Conservation (phyloP, 2,113 vertebrate species). For the Bombycilla garrulus region DNA sequence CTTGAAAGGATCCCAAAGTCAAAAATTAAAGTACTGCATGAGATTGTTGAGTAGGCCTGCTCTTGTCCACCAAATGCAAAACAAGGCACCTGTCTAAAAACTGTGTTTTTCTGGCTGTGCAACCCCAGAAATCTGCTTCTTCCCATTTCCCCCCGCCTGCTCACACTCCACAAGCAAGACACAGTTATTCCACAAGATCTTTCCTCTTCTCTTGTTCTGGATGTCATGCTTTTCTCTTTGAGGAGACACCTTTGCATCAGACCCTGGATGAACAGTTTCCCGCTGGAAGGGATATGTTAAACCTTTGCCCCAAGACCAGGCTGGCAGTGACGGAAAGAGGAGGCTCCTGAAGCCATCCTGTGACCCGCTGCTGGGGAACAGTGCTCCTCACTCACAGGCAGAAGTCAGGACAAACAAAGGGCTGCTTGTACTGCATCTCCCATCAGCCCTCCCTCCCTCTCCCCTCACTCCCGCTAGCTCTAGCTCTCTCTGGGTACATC, state of each 20-base stretch:
- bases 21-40: background rate
- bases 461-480: background rate
- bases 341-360: background rate
- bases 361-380: background rate
- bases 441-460: constrained; percentile 43
- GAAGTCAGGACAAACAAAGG: constrained; percentile 63
- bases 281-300: background rate
- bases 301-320: background rate
- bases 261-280: background rate
- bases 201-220: background rate
- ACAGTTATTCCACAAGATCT: background rate
- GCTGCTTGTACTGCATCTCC: constrained; percentile 50
- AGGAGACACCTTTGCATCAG: background rate
- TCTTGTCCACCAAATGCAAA: background rate
- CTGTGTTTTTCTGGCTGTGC: background rate
- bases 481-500: constrained; percentile 21
- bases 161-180: background rate
- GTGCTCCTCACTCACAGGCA: background rate
- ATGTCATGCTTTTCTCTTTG: background rate
- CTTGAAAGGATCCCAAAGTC: background rate
- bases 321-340: background rate
- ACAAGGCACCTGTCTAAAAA: background rate
- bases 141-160: background rate
- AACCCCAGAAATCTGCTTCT: background rate
- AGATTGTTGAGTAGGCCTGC: background rate